Evolutionary conservation across 2,888 invertebrate genomes (phyloP).

Genomic region (Trissolcus japonicus): DNA sequence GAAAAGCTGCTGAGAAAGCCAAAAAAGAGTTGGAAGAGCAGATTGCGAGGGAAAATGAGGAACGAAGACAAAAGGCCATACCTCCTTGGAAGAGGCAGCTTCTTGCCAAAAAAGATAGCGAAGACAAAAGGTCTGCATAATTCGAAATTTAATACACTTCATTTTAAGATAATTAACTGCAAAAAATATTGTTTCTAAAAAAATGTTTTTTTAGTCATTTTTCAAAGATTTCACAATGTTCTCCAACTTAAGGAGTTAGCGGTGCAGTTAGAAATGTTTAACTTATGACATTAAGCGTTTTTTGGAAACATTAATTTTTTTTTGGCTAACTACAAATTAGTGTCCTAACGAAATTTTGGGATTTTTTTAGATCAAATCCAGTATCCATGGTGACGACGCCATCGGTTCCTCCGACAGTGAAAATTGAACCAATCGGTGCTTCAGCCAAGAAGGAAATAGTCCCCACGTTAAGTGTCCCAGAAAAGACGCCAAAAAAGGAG

Average conservation of each 20-base stretch:
- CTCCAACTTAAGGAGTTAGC: too few relatives aligned
- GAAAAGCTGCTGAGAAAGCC: constrained; percentile 95
- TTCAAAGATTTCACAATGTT: too few relatives aligned
- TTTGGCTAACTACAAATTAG: too few relatives aligned
- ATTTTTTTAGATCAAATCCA: constrained; percentile 32
- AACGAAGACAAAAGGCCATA: constrained; percentile 88
- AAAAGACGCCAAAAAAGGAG: constrained; percentile 44
- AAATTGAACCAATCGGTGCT: constrained; percentile 42
- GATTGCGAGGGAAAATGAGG: constrained; percentile 88
- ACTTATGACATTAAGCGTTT: not conserved
- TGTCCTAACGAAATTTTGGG: too few relatives aligned
- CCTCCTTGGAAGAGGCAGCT: constrained; percentile 97
- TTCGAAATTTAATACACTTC: not conserved
- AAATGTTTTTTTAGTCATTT: too few relatives aligned
- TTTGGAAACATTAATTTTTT: not conserved
- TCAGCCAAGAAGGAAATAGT: constrained; percentile 35
- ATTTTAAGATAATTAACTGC: too few relatives aligned
- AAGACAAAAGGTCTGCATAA: constrained; percentile 81
- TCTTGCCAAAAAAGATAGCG: constrained; percentile 88
- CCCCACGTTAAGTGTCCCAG: constrained; percentile 16
- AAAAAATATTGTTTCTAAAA: too few relatives aligned
- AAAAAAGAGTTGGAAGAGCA: constrained; percentile 93
- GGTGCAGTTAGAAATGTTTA: too few relatives aligned
- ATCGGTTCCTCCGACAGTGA: constrained; percentile 15
- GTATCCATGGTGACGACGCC: constrained; percentile 24